A percentile compares a stretch with the other conserved stretches of the same genome.
Conservation (phyloP, 2,113 vertebrate species). For the Ia io region DNA sequence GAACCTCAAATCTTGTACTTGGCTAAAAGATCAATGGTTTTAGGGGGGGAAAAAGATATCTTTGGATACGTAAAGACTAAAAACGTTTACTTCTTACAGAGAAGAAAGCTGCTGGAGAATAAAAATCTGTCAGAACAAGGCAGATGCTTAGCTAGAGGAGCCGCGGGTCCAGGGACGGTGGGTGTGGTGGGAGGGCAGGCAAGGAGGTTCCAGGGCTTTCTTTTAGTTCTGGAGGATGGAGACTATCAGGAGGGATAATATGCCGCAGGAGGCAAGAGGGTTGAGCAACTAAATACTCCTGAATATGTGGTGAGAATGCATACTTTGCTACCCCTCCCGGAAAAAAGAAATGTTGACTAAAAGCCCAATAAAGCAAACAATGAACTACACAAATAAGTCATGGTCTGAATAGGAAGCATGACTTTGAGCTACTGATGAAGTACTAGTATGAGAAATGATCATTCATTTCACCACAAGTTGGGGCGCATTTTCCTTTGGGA, state of each 20-base stretch:
- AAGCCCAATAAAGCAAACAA: not conserved
- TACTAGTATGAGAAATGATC: not conserved
- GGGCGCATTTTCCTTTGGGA: not conserved
- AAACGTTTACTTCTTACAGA: not conserved
- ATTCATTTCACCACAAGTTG: not conserved
- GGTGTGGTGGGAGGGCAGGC: not conserved
- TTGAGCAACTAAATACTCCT: not conserved
- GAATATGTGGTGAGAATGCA: not conserved
- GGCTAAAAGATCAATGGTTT: not conserved
- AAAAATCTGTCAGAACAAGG: not conserved
- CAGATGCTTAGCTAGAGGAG: accelerated
- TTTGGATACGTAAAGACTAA: not conserved
- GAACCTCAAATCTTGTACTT: not conserved
- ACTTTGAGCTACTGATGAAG: not conserved
- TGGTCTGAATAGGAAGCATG: not conserved
- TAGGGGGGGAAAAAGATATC: not conserved
- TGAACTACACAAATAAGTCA: not conserved
- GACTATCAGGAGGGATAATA: not conserved
- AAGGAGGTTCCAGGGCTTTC: not conserved
- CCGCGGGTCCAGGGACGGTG: accelerated
- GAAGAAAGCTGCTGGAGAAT: not conserved
- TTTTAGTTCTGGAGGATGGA: not conserved
- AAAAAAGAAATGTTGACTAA: not conserved
- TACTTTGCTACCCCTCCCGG: not conserved
- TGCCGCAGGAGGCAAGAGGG: not conserved